Percentiles rank a stretch among this genome's conserved stretches.
phyloP scores from a whole-genome alignment of 2,113 vertebrate genomes.

The Lophochroa leadbeateri region DNA sequence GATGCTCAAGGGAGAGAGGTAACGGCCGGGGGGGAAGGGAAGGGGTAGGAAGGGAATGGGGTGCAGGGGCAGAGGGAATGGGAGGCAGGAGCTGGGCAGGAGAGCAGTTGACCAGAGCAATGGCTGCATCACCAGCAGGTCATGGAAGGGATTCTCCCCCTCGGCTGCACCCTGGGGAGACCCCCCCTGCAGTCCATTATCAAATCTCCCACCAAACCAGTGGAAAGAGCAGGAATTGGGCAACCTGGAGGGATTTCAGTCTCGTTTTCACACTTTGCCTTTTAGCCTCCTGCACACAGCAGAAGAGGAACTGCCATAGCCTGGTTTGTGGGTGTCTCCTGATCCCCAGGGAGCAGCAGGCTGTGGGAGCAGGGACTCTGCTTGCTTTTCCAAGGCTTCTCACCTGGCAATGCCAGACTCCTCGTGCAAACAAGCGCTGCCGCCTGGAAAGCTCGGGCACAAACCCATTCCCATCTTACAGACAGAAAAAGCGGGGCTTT shows the following conservation, averaged over 20 bases:
- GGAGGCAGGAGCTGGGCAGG: not conserved
- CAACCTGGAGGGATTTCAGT: not conserved
- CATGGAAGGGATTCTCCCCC: not conserved
- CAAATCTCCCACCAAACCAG: not conserved
- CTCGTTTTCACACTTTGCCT: not conserved
- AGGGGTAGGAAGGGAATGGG: not conserved
- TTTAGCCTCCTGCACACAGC: not conserved
- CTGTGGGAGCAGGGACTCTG: not conserved
- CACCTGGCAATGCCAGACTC: not conserved
- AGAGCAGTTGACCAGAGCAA: not conserved
- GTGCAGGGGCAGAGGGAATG: not conserved
- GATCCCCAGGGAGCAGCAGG: not conserved
- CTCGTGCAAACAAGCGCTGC: not conserved
- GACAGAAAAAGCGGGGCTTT: not conserved
- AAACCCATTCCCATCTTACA: not conserved
- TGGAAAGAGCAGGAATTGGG: not conserved
- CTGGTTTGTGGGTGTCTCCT: rapidly evolving
- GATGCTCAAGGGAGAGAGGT: not conserved
- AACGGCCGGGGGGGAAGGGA: rapidly evolving
- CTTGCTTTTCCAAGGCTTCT: not conserved
- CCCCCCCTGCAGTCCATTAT: not conserved
- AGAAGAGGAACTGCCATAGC: not conserved
- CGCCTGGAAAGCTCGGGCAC: not conserved
- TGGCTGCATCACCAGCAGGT: not conserved
- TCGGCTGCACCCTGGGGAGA: not conserved